Conservation (phyloP, 2,113 vertebrate genomes). For the Crotalus tigris region DNA sequence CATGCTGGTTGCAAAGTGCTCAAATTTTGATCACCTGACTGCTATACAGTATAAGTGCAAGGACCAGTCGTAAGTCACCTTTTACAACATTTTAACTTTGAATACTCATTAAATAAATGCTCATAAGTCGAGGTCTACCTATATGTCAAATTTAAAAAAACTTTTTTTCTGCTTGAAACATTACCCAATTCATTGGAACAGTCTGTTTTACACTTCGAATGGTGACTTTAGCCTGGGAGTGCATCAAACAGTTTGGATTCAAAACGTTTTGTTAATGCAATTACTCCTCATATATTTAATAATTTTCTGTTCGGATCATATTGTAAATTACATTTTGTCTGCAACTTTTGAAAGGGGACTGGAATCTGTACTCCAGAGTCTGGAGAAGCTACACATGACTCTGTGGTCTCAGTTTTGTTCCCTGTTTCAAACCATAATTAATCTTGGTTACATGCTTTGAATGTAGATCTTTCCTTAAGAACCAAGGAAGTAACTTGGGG, state of each 20-base stretch:
- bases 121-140: neutral
- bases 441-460: neutral
- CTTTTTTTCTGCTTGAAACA: neutral
- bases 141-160: neutral
- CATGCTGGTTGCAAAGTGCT: neutral
- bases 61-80: neutral
- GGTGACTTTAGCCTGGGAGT: neutral
- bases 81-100: neutral
- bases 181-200: neutral
- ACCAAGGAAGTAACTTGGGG: neutral
- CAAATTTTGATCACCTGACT: neutral
- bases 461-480: neutral
- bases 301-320: neutral
- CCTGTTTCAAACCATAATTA: neutral
- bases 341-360: neutral
- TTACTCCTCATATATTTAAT: neutral
- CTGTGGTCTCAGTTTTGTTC: neutral
- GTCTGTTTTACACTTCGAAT: neutral
- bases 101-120: neutral
- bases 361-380: neutral
- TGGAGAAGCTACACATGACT: neutral
- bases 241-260: neutral
- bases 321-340: neutral
- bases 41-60: neutral
- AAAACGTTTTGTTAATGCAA: neutral